Evolutionary conservation across 2,113 vertebrate species (phyloP), one percentile per base, ranked within the genome.

Genomic region (Ammodytes dubius): DNA sequence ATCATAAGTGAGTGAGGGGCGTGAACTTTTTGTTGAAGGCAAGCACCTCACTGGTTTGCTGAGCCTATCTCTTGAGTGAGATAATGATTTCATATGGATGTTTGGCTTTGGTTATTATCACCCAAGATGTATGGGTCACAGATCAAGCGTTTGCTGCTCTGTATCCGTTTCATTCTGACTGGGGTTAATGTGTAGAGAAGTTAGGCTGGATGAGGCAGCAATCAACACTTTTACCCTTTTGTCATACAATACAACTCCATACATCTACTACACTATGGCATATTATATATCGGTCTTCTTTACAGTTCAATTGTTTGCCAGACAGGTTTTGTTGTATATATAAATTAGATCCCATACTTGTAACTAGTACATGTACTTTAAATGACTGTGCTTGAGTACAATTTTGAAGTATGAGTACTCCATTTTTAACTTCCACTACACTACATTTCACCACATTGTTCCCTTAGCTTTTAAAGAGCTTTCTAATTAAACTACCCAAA

Each of bases 41-140:
- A 0, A 56, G 17, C 50, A 19, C 37, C 50, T 65, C 40, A 14
- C 45, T 68, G 67, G 67, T 58, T 35, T 37, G 39, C 17, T 1
- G 7, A n/a, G 49, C 53, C 58, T 69, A 49, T 53, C 56, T 40
- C 60, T 35, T 12, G 3, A 50, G 54, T 9, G 35, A 50, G 37
- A 69, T 15, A 37, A 7, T 45, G 35, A n/a, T 17, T 58, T 74
- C 57, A 67, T 65, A 72, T 58, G n/a, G 45, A 70, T 52, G 27
- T 17, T 27, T 47, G 39, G 13, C 9, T 75, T 50, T 14, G n/a
- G n/a, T 58, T 50, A 14, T 13, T 27, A 27, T 27, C 27, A 15
- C 7, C 13, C 9, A 4, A 50, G 10, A 35, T 59, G 40, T 15
- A 11, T 59, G 2, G 35, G 50, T 15, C 56, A 65, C 1, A 8